Evolutionary conservation across 2,888 invertebrate species (phyloP).

Genomic region (Polylopha cassiicola): DNA sequence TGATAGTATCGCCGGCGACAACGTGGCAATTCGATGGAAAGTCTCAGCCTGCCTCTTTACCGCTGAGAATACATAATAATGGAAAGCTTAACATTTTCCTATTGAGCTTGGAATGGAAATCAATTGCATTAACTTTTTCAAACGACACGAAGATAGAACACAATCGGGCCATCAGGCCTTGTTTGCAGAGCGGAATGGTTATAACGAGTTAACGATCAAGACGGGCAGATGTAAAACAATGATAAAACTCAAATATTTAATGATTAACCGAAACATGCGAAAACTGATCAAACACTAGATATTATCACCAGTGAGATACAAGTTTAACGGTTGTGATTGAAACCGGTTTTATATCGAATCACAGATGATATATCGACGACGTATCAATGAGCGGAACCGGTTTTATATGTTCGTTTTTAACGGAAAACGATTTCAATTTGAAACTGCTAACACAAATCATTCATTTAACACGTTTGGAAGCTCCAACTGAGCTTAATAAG

Average conservation of each 20-base stretch:
- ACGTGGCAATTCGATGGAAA: slow-evolving; percentile 57
- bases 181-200: slow-evolving; percentile 13
- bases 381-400: slow-evolving; percentile 45
- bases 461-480: slow-evolving; percentile 29
- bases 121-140: slow-evolving; percentile 20
- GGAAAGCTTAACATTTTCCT: slow-evolving; percentile 41
- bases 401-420: slow-evolving; percentile 31
- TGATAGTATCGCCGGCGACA: slow-evolving; percentile 44
- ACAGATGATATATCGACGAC: slow-evolving; percentile 30
- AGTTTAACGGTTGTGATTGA: slow-evolving; percentile 53
- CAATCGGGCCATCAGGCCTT: slow-evolving; percentile 7
- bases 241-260: slow-evolving; percentile 40
- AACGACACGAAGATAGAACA: slow-evolving; percentile 9
- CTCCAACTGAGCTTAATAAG: slow-evolving; percentile 20
- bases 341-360: slow-evolving; percentile 49
- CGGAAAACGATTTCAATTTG: slow-evolving; percentile 37
- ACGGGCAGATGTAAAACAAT: slow-evolving; percentile 12
- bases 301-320: slow-evolving; percentile 45
- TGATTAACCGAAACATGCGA: slow-evolving; percentile 44
- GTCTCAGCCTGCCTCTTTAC: slow-evolving; percentile 32
- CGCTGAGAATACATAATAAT: slow-evolving; percentile 53
- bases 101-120: slow-evolving; percentile 16
- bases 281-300: slow-evolving; percentile 43
- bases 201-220: slow-evolving; percentile 16
- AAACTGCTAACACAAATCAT: slow-evolving; percentile 44